Percentiles rank a stretch among this genome's conserved stretches.
Conservation (phyloP, 2,888 invertebrate species). For the Athalia circularis region DNA sequence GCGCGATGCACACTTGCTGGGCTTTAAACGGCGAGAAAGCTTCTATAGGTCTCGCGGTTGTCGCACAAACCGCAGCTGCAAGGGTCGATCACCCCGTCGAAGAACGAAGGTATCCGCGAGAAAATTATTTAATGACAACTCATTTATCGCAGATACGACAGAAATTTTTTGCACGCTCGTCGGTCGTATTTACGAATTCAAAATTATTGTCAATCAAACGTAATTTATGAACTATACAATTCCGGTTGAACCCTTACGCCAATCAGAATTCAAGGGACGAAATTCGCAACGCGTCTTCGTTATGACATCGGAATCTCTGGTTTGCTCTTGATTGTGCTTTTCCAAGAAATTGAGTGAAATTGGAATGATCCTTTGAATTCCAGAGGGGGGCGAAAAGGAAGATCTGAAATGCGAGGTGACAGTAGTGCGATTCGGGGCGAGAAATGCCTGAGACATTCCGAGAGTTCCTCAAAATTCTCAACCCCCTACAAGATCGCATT, state of each 20-base stretch:
- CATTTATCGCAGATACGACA: no score
- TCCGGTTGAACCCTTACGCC: no score
- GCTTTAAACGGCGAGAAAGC: constrained; percentile 32
- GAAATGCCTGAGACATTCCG: constrained; percentile 32
- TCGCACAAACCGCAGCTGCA: not conserved
- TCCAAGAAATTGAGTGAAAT: constrained; percentile 5
- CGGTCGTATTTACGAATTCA: no score
- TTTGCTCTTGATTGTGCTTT: no score
- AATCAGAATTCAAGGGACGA: no score
- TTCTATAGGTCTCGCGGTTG: constrained; percentile 22
- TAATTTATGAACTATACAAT: no score
- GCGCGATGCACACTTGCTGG: constrained; percentile 37
- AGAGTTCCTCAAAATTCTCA: constrained; percentile 27
- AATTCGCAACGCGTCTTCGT: not conserved
- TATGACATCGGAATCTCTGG: no score
- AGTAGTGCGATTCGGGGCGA: not conserved
- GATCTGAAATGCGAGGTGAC: not conserved
- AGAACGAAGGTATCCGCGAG: no score
- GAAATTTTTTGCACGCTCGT: no score
- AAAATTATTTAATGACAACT: no score
- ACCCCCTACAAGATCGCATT: not conserved
- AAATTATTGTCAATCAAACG: no score
- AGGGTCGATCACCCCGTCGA: constrained; percentile 14
- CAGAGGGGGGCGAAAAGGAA: not conserved
- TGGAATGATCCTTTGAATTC: constrained; percentile 25